phyloP scores from a whole-genome alignment of 2,888 invertebrate genomes.

The Lumbricus terrestris region DNA sequence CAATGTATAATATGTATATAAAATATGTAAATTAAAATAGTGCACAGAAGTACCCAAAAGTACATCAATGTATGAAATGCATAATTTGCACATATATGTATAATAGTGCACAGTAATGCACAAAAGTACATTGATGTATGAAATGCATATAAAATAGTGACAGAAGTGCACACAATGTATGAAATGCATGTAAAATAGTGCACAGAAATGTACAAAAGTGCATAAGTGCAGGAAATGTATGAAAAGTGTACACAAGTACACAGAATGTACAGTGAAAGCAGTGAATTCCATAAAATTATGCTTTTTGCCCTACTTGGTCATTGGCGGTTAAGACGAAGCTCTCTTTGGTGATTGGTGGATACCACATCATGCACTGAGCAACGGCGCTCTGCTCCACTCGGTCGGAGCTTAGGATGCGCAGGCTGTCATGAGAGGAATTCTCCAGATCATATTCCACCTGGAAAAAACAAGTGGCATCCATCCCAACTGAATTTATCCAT shows the following conservation, averaged over 20 bases:
- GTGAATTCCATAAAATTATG: neutral
- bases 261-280: neutral
- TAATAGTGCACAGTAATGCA: no score
- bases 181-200: no score
- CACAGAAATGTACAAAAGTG: no score
- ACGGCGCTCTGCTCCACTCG: conserved; percentile 69
- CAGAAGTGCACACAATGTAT: no score
- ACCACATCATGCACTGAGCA: conserved; percentile 65
- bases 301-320: conserved; percentile 59
- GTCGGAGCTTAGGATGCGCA: conserved; percentile 61
- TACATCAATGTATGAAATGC: no score
- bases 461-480: neutral
- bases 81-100: no score
- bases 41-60: no score
- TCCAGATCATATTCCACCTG: conserved; percentile 59
- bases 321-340: conserved; percentile 66
- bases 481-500: neutral
- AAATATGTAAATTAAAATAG: no score
- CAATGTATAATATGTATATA: no score
- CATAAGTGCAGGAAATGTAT: no score
- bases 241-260: neutral
- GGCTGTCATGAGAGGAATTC: conserved; percentile 49
- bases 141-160: no score
- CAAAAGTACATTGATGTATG: no score
- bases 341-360: conserved; percentile 60